Conservation (phyloP, 1,140 invertebrate genomes). For the Brachionus rotundiformis region DNA sequence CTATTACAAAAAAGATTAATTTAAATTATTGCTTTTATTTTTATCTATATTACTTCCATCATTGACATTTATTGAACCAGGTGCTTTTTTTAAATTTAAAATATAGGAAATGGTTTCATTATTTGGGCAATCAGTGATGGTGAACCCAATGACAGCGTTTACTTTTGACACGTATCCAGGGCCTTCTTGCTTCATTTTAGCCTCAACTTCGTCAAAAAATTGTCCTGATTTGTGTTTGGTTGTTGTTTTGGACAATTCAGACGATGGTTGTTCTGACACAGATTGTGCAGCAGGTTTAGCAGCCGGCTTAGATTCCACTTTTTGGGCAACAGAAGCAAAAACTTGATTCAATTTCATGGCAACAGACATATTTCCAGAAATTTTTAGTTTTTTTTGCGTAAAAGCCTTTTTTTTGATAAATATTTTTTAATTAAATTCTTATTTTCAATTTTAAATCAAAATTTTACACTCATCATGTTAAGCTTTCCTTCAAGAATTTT, state of each 20-base stretch:
- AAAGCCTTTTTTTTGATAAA: constrained; percentile 78
- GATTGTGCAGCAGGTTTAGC: neutral
- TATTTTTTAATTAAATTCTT: neutral
- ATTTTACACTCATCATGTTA: constrained; percentile 75
- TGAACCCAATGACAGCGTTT: constrained; percentile 28
- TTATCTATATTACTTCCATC: constrained; percentile 17
- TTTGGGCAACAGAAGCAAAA: neutral
- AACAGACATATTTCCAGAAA: constrained; percentile 91
- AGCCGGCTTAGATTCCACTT: neutral
- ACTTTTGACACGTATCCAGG: constrained; percentile 18
- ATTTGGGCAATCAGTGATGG: neutral
- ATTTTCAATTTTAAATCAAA: neutral
- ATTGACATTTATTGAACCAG: constrained; percentile 16
- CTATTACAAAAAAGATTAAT: neutral
- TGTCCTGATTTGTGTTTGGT: constrained; percentile 22
- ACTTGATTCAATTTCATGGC: constrained; percentile 74
- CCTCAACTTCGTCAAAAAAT: constrained; percentile 31
- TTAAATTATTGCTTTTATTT: neutral
- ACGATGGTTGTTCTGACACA: neutral
- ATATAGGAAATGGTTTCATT: constrained; percentile 24
- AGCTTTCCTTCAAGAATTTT: constrained; percentile 84
- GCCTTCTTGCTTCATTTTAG: constrained; percentile 39
- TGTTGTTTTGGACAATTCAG: constrained; percentile 2
- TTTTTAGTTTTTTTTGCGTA: constrained; percentile 93
- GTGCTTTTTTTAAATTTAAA: constrained; percentile 31